Conservation (phyloP, 2,797 vertebrate genomes). For the Lophius americanus region DNA sequence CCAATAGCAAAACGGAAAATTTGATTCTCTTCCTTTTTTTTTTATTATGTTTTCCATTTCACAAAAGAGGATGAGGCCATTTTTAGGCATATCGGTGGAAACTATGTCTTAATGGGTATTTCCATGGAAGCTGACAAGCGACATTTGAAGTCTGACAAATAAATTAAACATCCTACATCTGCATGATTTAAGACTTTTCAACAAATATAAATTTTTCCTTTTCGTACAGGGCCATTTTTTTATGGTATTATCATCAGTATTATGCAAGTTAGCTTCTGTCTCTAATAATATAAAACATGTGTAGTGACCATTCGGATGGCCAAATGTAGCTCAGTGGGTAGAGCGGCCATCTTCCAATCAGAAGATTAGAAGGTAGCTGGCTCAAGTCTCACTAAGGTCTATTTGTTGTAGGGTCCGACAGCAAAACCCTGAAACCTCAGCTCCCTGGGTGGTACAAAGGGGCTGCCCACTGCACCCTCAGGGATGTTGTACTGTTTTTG, state of each 20-base stretch:
- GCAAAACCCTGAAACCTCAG: no score
- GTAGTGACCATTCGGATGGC: not conserved
- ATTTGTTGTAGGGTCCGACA: no score
- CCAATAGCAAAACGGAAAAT: not conserved
- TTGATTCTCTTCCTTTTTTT: not conserved
- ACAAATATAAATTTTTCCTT: not conserved
- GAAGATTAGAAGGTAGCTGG: no score
- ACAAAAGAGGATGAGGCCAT: not conserved
- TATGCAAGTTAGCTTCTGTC: not conserved
- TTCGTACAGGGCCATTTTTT: not conserved
- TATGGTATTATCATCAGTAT: not conserved
- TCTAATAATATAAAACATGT: not conserved
- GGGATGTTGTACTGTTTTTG: no score
- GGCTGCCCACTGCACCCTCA: no score
- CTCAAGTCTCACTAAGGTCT: no score
- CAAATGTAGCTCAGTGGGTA: not conserved
- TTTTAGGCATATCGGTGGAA: slow-evolving; percentile 1
- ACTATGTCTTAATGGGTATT: not conserved
- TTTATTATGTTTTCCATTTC: slow-evolving; percentile 5
- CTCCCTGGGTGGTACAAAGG: no score
- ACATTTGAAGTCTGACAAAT: not conserved
- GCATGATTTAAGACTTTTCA: no score
- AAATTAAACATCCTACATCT: not conserved
- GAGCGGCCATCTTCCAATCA: no score
- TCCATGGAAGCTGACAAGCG: slow-evolving; percentile 5